phyloP scores from a whole-genome alignment of 2,797 vertebrate genomes.

The Mycteria americana region DNA sequence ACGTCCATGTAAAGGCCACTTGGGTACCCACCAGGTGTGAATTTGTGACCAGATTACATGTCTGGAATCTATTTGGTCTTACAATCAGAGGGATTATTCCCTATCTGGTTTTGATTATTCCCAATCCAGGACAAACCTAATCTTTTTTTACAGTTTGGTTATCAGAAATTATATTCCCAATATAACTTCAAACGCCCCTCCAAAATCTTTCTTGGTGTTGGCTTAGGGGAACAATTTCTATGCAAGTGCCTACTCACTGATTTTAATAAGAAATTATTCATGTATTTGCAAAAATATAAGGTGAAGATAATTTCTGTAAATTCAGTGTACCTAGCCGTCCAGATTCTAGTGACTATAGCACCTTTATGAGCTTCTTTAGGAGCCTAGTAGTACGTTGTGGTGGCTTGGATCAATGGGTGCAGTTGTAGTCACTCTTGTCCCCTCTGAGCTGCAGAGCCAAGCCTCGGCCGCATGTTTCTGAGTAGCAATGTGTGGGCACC shows the following conservation, averaged over 20 bases:
- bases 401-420: not conserved
- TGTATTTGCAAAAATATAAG: not conserved
- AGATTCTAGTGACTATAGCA: not conserved
- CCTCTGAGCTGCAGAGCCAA: not conserved
- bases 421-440: not conserved
- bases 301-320: not conserved
- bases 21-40: not conserved
- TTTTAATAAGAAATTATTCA: not conserved
- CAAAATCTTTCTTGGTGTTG: not conserved
- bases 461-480: not conserved
- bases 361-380: not conserved
- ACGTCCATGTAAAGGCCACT: not conserved
- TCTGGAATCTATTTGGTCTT: not conserved
- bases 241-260: not conserved
- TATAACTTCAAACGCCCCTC: not conserved
- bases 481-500: not conserved
- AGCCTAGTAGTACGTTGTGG: accelerated
- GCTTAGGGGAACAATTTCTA: not conserved
- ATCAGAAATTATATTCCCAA: not conserved
- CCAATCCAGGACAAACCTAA: not conserved
- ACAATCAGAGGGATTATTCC: not conserved
- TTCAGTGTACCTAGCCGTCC: not conserved
- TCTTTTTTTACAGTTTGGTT: not conserved
- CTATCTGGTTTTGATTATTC: not conserved
- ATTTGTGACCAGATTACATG: not conserved